Evolutionary conservation across 1,140 invertebrate species (phyloP).

Genomic region (Cydia splendana): DNA sequence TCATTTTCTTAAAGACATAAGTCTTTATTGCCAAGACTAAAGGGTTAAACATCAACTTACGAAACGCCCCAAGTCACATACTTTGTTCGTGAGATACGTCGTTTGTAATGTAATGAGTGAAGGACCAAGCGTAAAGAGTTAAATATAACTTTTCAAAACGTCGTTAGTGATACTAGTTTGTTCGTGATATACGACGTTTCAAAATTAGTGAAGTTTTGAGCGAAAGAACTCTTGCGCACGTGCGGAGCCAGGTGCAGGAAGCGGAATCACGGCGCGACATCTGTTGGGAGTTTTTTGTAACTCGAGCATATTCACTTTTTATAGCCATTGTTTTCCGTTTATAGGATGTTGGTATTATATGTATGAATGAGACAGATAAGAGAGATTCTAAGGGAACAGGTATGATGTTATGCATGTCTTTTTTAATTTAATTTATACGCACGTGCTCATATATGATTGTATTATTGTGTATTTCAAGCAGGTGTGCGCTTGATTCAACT

Average conservation of each 20-base stretch:
- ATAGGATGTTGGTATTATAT: background rate
- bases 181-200: background rate
- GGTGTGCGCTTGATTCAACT: background rate
- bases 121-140: background rate
- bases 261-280: slow-evolving; percentile 30
- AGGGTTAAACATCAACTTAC: background rate
- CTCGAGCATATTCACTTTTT: slow-evolving; percentile 10
- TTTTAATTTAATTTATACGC: too few species aligned
- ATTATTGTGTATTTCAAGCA: background rate
- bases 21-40: background rate
- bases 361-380: background rate
- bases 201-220: background rate
- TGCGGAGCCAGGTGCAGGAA: slow-evolving; percentile 31
- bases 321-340: background rate
- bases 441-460: background rate
- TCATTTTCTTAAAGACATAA: slow-evolving; percentile 4
- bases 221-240: slow-evolving; percentile 16
- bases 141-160: background rate
- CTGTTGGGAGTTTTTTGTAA: slow-evolving; percentile 23
- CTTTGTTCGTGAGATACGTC: background rate
- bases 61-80: background rate
- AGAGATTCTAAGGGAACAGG: background rate
- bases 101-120: background rate
- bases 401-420: background rate
- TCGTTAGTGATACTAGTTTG: background rate